Evolutionary conservation across 2,113 vertebrate species (phyloP), one percentile per base, ranked within the genome.

Genomic region (Corythaeola cristata): DNA sequence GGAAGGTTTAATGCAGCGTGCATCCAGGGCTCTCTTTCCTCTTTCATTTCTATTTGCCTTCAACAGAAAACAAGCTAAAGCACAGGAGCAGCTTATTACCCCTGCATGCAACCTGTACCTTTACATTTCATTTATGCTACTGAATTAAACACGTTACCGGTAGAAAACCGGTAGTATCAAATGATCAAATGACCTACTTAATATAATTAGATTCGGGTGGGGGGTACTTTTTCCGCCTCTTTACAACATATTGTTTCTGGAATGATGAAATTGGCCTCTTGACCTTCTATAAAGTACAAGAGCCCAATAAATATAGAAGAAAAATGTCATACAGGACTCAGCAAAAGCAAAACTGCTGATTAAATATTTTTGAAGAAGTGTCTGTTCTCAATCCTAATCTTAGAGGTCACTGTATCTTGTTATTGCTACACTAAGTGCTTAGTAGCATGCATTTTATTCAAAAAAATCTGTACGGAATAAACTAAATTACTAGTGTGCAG

Each of bases 331-430:
- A 85, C 78, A 69, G 53, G 66, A 76, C 71, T 85, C 89, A 85
- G 85, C 81, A 89, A 93, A 94, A 89, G 69, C 45, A 95, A 71
- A 96, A 81, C 33, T 91, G 84, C 93, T 93, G 89, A 95, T 96
- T 53, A 93, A 91, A n/a, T 85, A 53, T 76, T 91, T 91, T 94
- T 94, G 62, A 85, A 71, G 83, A 45, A 85, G 24, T n/a, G 37
- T 47, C 22, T 94, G 91, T 45, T 96, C 88, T 89, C 67, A 80
- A 20, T 92, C 44, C 89, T 89, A 79, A 72, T 62, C 71, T 63
- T 58, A 62, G 74, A 20, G 27, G 81, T 64, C 49, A 82, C 73
- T 75, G 23, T 85, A 63, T 68, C 49, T 44, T 69, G 50, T 59
- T 87, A 87, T 15, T 91, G 66, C 71, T 85, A 63, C 27, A 37